Conservation (phyloP, 2,888 invertebrate species). For the Xanthia togata region DNA sequence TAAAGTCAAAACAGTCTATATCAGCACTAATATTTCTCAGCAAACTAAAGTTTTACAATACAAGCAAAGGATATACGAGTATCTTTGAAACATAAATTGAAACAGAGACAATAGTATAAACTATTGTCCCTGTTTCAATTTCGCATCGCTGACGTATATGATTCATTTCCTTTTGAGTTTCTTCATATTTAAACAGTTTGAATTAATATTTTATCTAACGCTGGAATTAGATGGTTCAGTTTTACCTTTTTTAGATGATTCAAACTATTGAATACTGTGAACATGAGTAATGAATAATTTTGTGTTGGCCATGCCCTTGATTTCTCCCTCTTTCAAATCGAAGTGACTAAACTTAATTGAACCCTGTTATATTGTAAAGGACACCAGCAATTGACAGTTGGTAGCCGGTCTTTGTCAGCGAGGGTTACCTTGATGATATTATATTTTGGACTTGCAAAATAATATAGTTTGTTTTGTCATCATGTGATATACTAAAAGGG, state of each 20-base stretch:
- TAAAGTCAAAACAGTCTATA: background rate
- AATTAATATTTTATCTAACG: background rate
- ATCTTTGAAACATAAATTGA: background rate
- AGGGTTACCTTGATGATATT: slow-evolving; percentile 8
- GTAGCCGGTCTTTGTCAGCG: background rate
- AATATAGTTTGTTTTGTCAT: background rate
- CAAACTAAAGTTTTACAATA: background rate
- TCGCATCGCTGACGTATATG: too few relatives aligned
- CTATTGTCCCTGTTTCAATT: too few relatives aligned
- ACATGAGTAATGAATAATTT: background rate
- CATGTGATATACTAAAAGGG: background rate
- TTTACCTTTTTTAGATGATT: background rate
- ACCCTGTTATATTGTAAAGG: background rate
- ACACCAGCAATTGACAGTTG: background rate
- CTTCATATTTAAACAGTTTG: background rate
- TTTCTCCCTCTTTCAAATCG: background rate
- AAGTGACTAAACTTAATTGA: background rate
- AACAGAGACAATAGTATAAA: slow-evolving; percentile 21
- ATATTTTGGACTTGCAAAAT: slow-evolving; percentile 4
- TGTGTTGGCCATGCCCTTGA: background rate
- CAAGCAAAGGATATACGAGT: background rate
- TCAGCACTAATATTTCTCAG: background rate
- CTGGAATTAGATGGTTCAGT: background rate
- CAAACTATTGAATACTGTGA: background rate
- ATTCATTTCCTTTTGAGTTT: background rate